phyloP scores from a whole-genome alignment of 1,140 invertebrate species.

The Dryas iulia region DNA sequence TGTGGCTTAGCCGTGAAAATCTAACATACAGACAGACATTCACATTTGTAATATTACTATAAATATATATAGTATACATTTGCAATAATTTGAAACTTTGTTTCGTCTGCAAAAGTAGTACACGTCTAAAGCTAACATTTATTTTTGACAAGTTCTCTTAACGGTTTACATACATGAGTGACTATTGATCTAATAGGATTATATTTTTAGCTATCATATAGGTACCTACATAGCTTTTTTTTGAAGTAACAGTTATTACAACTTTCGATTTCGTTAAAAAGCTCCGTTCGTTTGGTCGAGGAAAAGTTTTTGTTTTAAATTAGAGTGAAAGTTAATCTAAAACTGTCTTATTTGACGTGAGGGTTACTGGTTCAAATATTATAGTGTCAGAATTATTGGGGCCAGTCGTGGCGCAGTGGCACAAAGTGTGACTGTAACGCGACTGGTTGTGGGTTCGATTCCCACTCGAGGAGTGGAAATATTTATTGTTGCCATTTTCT shows the following conservation, averaged over 20 bases:
- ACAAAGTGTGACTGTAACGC: no score
- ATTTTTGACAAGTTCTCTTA: background rate
- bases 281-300: background rate
- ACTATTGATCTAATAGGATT: background rate
- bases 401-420: no score
- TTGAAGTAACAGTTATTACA: background rate
- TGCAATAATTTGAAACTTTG: background rate
- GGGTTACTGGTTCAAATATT: background rate
- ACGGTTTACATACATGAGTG: background rate
- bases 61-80: no score
- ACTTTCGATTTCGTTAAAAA: constrained; percentile 1
- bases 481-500: no score
- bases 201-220: background rate
- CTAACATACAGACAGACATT: no score
- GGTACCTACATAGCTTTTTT: background rate
- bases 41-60: no score
- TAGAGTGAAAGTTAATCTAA: background rate
- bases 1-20: no score
- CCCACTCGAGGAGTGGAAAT: no score
- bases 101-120: background rate
- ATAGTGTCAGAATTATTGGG: no score
- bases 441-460: no score
- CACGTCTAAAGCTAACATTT: background rate
- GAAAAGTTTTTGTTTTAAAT: background rate
- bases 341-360: background rate